Percentiles rank a stretch among this genome's conserved stretches.
Evolutionary conservation across 1,140 invertebrate species (phyloP).

Genomic region (Orussus abietinus): DNA sequence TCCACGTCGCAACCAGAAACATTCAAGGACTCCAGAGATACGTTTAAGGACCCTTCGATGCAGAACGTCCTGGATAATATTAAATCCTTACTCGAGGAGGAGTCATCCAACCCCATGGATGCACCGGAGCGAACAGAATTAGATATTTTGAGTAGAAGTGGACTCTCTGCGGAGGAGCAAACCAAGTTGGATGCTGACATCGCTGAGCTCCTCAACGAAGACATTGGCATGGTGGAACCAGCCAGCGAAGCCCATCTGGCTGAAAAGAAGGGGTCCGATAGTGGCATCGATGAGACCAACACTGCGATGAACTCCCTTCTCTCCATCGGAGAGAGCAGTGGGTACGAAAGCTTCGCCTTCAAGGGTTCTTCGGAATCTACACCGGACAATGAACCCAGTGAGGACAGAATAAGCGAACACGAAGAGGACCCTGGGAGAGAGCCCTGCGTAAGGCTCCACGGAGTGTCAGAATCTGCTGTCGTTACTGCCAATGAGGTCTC

Average conservation of each 20-base stretch:
- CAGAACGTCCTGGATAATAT: slow-evolving; percentile 37
- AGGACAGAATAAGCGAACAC: slow-evolving; percentile 36
- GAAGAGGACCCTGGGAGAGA: slow-evolving; percentile 44
- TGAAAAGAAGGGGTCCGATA: slow-evolving; percentile 30
- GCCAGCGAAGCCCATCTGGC: slow-evolving; percentile 7
- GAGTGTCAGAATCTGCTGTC: slow-evolving; percentile 5
- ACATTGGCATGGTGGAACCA: slow-evolving; percentile 17
- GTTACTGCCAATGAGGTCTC: slow-evolving; percentile 10
- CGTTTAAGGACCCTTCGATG: slow-evolving; percentile 21
- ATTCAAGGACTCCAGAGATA: background rate
- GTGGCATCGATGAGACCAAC: slow-evolving; percentile 28
- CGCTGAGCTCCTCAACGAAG: slow-evolving; percentile 42
- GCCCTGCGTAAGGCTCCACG: slow-evolving; percentile 6
- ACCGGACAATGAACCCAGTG: slow-evolving; percentile 35
- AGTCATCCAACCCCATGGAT: slow-evolving; percentile 14
- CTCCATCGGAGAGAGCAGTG: slow-evolving; percentile 77
- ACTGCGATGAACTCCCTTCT: slow-evolving; percentile 52
- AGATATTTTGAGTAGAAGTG: no score
- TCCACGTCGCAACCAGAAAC: no score
- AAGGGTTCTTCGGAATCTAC: slow-evolving; percentile 52
- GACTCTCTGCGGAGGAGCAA: slow-evolving; percentile 35
- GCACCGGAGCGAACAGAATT: no score
- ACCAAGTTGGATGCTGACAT: slow-evolving; percentile 43
- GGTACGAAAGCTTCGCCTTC: slow-evolving; percentile 77
- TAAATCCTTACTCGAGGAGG: slow-evolving; percentile 31